A percentile compares a stretch with the other conserved stretches of the same genome.
Conservation (phyloP, 2,888 invertebrate genomes). For the Linnaemya vulpina region DNA sequence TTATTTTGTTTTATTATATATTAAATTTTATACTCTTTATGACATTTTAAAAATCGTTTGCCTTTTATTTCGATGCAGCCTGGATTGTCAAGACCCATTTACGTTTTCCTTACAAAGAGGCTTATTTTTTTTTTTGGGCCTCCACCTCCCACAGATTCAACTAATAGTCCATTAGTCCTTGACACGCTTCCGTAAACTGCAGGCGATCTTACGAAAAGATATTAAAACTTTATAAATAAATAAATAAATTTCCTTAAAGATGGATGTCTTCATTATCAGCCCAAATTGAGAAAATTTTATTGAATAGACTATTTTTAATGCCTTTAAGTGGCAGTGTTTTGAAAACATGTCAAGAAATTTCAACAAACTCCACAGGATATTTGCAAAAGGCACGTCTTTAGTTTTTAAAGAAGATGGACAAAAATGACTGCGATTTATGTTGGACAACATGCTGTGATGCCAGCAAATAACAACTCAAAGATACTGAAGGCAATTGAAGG, state of each 20-base stretch:
- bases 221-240: constrained; percentile 30
- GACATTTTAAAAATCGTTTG: background rate
- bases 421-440: background rate
- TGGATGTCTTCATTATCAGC: constrained; percentile 36
- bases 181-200: constrained; percentile 80
- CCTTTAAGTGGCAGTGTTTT: constrained; percentile 77
- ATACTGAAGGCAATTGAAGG: constrained; percentile 2
- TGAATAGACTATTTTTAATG: constrained; percentile 64
- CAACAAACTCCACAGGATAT: constrained; percentile 78
- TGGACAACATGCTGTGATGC: constrained; percentile 48
- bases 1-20: too few relatives aligned
- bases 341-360: constrained; percentile 75
- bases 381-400: constrained; percentile 46
- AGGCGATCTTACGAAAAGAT: constrained; percentile 52
- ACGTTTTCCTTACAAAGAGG: constrained; percentile 32
- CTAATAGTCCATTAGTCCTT: constrained; percentile 78
- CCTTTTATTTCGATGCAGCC: background rate
- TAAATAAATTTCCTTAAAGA: constrained; percentile 44
- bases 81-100: background rate
- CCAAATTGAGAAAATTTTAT: constrained; percentile 59
- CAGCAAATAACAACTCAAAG: constrained; percentile 12
- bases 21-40: too few relatives aligned
- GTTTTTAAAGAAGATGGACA: constrained; percentile 35
- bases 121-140: constrained; percentile 25
- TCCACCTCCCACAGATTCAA: constrained; percentile 47